Base-by-base conservation (phyloP, 2,113 vertebrate species). In the Suricata suricatta region DNA sequence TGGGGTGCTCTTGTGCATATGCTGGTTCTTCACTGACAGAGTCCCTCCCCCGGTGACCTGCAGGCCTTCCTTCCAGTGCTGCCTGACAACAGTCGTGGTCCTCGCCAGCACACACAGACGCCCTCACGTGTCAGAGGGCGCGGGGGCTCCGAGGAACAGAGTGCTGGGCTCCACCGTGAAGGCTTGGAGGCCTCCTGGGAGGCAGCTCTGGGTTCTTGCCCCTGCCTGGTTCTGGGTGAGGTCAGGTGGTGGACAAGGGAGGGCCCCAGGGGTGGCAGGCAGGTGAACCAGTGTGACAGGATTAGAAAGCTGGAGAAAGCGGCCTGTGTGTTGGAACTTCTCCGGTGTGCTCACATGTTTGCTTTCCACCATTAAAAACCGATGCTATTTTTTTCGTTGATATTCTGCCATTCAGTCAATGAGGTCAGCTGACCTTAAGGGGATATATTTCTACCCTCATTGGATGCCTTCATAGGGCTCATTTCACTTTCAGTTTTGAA, bases 1-100 rank as follows among this genome's bases (percentile, higher is more conserved):
- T 6, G 35, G 52, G 6, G 9, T 1, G 15, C 16, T 4, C 0
- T 0, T 5, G 14, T 2, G 1, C 0, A 0, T 9, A 15, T 14
- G 6, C 7, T 8, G 31, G 35, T 38, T n/a, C 4, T 12, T 47
- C 33, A 5, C 11, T 21, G 71, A 47, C 21, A 63, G 5, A 41
- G 64, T 33, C 57, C 35, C 38, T 88, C 44, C 79, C 35, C 11
- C 0, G 0, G 41, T 12, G 16, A 52, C 15, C 50, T 57, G 35
- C 33, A 3, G 25, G 74, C 27, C 52, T 69, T 66, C 47, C 19
- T 27, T 71, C 57, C 31, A 12, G 35, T 15, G 27, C n/a, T 74
- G 38, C 57, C 41, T 69, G 88, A 29, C 87, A 60, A 33, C 44
- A 44, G 19, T 7, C 1, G 4, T 1, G 63, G 38, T 2, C 9